Base-by-base conservation (phyloP, 1,140 invertebrate genomes). In the Caerostris darwini region DNA sequence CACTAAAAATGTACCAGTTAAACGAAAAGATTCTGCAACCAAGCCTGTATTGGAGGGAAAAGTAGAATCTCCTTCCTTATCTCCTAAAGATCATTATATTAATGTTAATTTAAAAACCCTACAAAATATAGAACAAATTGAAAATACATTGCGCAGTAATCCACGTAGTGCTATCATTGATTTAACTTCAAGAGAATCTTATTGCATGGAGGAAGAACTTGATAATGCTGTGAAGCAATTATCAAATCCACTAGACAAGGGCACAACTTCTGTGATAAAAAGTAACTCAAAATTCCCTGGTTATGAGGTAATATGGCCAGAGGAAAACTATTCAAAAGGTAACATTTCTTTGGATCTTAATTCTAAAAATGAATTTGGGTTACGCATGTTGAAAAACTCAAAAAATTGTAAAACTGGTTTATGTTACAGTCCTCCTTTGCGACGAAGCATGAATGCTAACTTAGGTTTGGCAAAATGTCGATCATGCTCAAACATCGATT, bases 141-240 rank as follows among this genome's bases (percentile, higher is more conserved):
- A 94, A 92, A 94, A 93, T 57, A 90, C 94, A 7, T 17, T 94
- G 3, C 57, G 69, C 12, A 92, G 90, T 12, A 82, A 87, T 94
- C 94, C 92, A 59, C 92, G 94, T 86, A 77, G 94, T 87, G 94
- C 94, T 61, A 94, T 94, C 17, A 94, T 94, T 87, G 94, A 94
- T 77, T 94, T 94, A 54, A 94, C 94, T 56, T 94, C 94, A 17
- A 85, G 94, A 50, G 69, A 92, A 77, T 94, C 94, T 2, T 94
- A 91, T 77, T 91, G 89, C 8, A 91, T 92, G 87, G 94, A 94
- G 61, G 89, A 94, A 87, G 89, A 94, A 10, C 67, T 94, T 7
- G 89, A 64, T 14, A 92, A 77, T 88, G 83, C 83, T 82, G 19
- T 88, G 8, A 92, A 88, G n/a, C 82, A 92, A 58, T 88, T 92